Evolutionary conservation across 1,140 invertebrate genomes (phyloP), one percentile per base, ranked within the genome.

Genomic region (Cotesia typhae): DNA sequence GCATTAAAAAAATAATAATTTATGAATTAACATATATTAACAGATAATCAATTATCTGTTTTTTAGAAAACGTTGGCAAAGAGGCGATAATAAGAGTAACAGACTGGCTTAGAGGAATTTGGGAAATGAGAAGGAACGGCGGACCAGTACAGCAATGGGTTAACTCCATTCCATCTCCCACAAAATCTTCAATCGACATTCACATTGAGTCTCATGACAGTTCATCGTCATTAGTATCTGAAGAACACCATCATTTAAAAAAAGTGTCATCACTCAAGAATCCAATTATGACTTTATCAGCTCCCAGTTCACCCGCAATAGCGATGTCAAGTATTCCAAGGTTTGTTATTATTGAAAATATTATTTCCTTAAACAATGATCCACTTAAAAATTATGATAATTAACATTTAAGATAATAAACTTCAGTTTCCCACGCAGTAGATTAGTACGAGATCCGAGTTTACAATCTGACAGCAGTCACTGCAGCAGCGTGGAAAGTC

Each of bases 401-500:
- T 69, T n/a, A 38, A 63, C 14, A 66, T 70, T 36, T 53, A 36
- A 59, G 17, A 73, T 3, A 57, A 57, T 67, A n/a, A 37, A 57
- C 5, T 74, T 4, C n/a, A 82, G 81, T 28, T 80, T 79, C 12
- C 53, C 78, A 1, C 77, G 80, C 17, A 74, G 63, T 51, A 81
- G 78, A 71, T 74, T 90, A 66, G 83, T 82, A 2, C 86, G 90
- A 12, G 91, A 91, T 75, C 86, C 86, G n/a, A 91, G 90, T 12
- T 84, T 91, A 20, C 89, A 92, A 86, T 92, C 91, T 52, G 92
- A 93, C 81, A 92, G 90, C 38, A 93, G 92, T 81, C 90, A 92
- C 71, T 92, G 91, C 73, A 92, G 91, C 64, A 93, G 92, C 79
- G 91, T 94, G 10, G 91, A 94, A 80, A 93, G 92, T 80, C 87